Evolutionary conservation across 2,888 invertebrate species (phyloP).

Genomic region (Cancer borealis): DNA sequence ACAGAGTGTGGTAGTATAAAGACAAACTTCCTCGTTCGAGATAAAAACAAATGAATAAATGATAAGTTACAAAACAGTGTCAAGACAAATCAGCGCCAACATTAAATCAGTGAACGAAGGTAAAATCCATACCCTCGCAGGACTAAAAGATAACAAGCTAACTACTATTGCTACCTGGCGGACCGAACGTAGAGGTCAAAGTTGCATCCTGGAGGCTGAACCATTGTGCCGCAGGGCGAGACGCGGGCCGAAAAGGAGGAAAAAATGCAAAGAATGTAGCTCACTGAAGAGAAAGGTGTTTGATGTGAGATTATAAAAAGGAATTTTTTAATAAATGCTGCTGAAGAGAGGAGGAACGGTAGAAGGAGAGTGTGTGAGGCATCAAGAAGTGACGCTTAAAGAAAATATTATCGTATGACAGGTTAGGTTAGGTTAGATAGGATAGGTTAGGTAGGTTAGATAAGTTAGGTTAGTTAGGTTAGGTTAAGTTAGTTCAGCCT

Average conservation of each 20-base stretch:
- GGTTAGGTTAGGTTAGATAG: not conserved
- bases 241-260: slow-evolving; percentile 38
- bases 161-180: slow-evolving; percentile 2
- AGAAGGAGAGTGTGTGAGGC: not conserved
- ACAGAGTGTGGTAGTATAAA: not conserved
- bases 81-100: not conserved
- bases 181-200: not conserved
- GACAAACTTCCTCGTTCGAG: not conserved
- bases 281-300: slow-evolving; percentile 38
- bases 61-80: not conserved
- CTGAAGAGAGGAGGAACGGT: not conserved
- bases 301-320: slow-evolving; percentile 37
- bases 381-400: not conserved
- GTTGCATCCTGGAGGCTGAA: not conserved
- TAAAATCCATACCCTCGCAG: not conserved
- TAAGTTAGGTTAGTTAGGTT: not conserved
- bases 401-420: not conserved
- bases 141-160: not conserved
- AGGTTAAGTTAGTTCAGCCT: not conserved
- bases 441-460: too few species aligned
- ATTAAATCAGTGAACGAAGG: not conserved
- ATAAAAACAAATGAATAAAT: not conserved
- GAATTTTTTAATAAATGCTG: slow-evolving; percentile 38
- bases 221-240: slow-evolving; percentile 5
- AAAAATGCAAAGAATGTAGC: slow-evolving; percentile 37